Base-by-base conservation (phyloP, 2,113 vertebrate species). In the Clarias magur region DNA sequence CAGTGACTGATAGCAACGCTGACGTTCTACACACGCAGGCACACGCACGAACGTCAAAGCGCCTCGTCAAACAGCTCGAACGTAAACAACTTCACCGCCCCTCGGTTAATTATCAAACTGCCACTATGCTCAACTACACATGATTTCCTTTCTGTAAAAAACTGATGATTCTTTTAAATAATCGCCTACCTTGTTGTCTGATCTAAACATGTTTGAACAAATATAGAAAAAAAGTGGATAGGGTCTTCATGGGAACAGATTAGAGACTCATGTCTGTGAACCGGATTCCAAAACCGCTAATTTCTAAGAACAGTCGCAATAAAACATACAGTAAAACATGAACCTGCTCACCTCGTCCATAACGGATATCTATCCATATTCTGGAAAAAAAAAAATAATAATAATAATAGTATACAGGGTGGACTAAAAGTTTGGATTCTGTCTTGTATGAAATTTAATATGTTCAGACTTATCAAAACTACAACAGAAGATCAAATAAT, bases 71-170 rank as follows among this genome's bases (percentile, higher is more conserved):
- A 86, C 10, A 53, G 27, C 65, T 60, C 65, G 27, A 79, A 85
- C 56, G 57, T 85, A 62, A 88, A 84, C 65, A 85, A 30, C 53
- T 79, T 63, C 62, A 59, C 38, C 30, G 4, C 38, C 53, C 82
- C 75, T 19, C 25, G 9, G 83, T 80, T 88, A 88, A 88, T 85
- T 63, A 88, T 88, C 83, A 81, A 85, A 10, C 87, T 15, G 4
- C 30, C 65, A 62, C 54, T 42, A n/a, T 15, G 79, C 30, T 78
- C 54, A 80, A 23, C 34, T 56, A 57, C 25, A 53, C 42, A 81
- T 73, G 68, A 16, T 54, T 62, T 63, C 25, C 53, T 63, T 78
- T n/a, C 56, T n/a, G 13, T 63, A 38, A 76, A 85, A 63, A 76
- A 30, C 8, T 85, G 4, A 62, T 9, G 42, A 78, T 78, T 78